Percentiles rank a stretch among this genome's conserved stretches.
These are phyloP conservation scores for Ambastaia sidthimunki DNA, from an alignment of 2,797 vertebrate genomes.

Conservation along the genomic window DNA sequence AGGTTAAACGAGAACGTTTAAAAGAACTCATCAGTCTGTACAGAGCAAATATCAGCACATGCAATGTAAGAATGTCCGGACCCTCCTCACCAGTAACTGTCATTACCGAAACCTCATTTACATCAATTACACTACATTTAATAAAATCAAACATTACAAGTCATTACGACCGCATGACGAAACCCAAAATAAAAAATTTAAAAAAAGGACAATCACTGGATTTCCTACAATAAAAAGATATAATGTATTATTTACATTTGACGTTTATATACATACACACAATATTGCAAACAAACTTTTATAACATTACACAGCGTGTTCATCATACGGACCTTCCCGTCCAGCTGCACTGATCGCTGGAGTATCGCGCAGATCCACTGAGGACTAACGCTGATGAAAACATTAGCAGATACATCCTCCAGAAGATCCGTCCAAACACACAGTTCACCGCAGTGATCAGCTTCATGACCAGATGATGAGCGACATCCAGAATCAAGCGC, in stretches of 20 bases:
- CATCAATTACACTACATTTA: neutral
- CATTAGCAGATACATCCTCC: constrained; percentile 3
- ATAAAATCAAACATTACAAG: neutral
- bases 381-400: constrained; percentile 56
- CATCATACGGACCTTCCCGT: constrained; percentile 86
- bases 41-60: neutral
- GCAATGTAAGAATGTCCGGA: constrained; percentile 2
- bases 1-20: neutral
- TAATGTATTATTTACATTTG: no score
- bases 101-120: neutral
- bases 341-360: constrained; percentile 94
- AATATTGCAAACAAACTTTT: no score
- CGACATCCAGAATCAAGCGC: neutral
- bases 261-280: no score
- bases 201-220: no score
- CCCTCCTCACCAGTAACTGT: neutral
- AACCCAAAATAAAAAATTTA: no score
- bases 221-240: no score
- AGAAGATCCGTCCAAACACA: neutral
- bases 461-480: neutral
- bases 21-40: neutral
- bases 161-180: no score
- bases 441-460: neutral
- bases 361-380: constrained; percentile 82
- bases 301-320: no score